Evolutionary conservation across 2,113 vertebrate genomes (phyloP).

Genomic region (Thamnaconus septentrionalis): DNA sequence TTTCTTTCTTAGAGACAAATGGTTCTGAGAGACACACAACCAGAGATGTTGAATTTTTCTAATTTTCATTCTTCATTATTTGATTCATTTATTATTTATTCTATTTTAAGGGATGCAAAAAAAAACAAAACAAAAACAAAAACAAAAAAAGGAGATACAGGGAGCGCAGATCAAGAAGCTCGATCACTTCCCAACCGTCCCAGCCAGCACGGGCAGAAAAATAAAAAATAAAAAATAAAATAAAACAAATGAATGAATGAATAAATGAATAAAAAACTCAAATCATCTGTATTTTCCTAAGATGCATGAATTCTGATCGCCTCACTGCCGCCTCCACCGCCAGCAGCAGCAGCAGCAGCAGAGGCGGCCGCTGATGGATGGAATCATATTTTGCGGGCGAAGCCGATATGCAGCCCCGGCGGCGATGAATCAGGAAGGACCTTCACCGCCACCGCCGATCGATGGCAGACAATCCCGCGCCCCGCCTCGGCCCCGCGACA

Average conservation of each 20-base stretch:
- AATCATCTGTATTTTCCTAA: conserved; percentile 24
- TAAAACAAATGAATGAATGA: too few relatives aligned
- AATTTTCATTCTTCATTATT: too few relatives aligned
- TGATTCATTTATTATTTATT: too few relatives aligned
- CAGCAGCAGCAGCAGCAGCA: background rate
- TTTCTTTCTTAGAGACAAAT: too few relatives aligned
- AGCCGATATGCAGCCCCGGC: conserved; percentile 30
- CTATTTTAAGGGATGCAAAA: too few relatives aligned
- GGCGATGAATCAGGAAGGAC: conserved; percentile 34
- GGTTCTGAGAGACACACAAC: too few relatives aligned
- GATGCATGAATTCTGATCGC: conserved; percentile 34
- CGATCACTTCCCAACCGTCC: too few relatives aligned
- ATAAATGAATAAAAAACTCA: too few relatives aligned
- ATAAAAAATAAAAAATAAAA: background rate
- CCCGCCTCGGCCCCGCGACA: conserved; percentile 39
- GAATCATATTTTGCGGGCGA: conserved; percentile 24
- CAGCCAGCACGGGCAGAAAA: conserved; percentile 26
- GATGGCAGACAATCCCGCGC: conserved; percentile 47
- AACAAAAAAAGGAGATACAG: too few relatives aligned
- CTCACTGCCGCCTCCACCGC: conserved; percentile 27
- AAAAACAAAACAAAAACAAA: too few relatives aligned
- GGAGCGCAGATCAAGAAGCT: too few relatives aligned
- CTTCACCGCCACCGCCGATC: conserved; percentile 34
- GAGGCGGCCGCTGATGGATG: conserved; percentile 11
- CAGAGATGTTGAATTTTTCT: too few relatives aligned